Evolutionary conservation across 2,113 vertebrate genomes (phyloP).

Genomic region (Peromyscus polionotus): DNA sequence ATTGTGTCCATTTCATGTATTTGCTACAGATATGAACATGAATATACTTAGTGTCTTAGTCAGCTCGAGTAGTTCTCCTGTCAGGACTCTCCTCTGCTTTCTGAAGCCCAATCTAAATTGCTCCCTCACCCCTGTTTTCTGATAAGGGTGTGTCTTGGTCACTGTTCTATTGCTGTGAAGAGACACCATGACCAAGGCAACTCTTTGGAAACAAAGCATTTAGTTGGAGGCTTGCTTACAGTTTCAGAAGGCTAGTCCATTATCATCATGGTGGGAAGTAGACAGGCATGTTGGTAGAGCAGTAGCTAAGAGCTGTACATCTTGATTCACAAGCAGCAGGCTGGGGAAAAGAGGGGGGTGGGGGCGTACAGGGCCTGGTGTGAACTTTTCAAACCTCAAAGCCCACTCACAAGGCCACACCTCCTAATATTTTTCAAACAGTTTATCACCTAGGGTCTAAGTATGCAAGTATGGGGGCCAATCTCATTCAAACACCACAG

Average conservation of each 20-base stretch:
- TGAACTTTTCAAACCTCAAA: neutral
- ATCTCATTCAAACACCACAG: neutral
- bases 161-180: neutral
- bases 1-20: neutral
- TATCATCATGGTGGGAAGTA: neutral
- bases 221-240: neutral
- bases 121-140: rapidly evolving
- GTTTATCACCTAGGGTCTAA: neutral
- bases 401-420: neutral
- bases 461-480: neutral
- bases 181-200: neutral
- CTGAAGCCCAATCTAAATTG: neutral
- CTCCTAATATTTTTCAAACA: neutral
- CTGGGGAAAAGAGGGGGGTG: neutral
- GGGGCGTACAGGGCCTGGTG: neutral
- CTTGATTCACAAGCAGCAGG: neutral
- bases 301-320: neutral
- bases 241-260: neutral
- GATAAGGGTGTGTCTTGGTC: neutral
- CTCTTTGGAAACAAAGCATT: neutral
- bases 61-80: neutral
- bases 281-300: neutral
- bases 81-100: neutral
- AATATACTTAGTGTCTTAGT: rapidly evolving
- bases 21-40: neutral